These are phyloP conservation scores for Meganola albula DNA, from an alignment of 2,888 invertebrate genomes.

Conservation along the genomic window DNA sequence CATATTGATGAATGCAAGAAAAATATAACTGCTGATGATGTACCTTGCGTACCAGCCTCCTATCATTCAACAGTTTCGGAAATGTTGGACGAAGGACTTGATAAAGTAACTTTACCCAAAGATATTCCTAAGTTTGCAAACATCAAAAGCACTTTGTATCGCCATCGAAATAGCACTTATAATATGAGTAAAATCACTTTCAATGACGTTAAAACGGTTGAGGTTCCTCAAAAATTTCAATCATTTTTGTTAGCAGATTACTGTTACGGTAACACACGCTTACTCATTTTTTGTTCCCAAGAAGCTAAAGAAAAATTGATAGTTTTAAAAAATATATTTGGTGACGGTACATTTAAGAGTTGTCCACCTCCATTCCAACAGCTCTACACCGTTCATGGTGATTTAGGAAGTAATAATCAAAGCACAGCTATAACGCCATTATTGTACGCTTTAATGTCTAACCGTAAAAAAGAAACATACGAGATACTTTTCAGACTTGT, in stretches of 20 bases:
- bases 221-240: constrained; percentile 5
- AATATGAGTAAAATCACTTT: constrained; percentile 5
- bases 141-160: constrained; percentile 8
- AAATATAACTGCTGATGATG: constrained; percentile 8
- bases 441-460: constrained; percentile 12
- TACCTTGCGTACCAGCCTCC: constrained; percentile 7
- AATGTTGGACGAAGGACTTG: constrained; percentile 8
- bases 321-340: constrained; percentile 9
- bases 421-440: constrained; percentile 8
- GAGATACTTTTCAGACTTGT: constrained; percentile 4
- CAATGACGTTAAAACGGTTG: constrained; percentile 6
- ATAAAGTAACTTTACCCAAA: constrained; percentile 5
- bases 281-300: constrained; percentile 10
- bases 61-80: constrained; percentile 9
- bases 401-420: constrained; percentile 12
- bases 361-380: constrained; percentile 8
- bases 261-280: constrained; percentile 8
- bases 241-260: constrained; percentile 9
- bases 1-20: constrained; percentile 11
- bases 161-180: constrained; percentile 6
- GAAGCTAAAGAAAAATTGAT: constrained; percentile 7
- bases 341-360: constrained; percentile 10
- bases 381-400: constrained; percentile 13
- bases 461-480: constrained; percentile 6
- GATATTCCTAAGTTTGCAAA: constrained; percentile 5